A percentile compares a stretch with the other conserved stretches of the same genome.
Conservation (phyloP, 2,113 vertebrate species). For the Acrocephalus arundinaceus region DNA sequence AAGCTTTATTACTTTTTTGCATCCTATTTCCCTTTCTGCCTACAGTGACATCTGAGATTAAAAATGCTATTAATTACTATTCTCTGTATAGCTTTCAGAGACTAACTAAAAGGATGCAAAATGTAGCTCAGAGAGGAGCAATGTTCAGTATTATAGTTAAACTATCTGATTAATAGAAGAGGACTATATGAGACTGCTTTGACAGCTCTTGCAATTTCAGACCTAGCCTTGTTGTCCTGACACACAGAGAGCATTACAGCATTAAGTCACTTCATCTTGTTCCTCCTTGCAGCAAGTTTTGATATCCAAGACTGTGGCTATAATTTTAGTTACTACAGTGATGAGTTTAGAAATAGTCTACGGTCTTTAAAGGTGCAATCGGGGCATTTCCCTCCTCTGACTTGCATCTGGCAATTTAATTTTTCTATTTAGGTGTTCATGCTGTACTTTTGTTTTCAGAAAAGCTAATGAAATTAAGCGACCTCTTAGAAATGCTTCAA, state of each 20-base stretch:
- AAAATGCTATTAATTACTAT: background rate
- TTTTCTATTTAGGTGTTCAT: constrained; percentile 5
- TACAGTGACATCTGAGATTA: background rate
- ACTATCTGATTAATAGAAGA: background rate
- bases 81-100: background rate
- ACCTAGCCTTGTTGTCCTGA: background rate
- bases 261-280: background rate
- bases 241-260: background rate
- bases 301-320: background rate
- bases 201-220: background rate
- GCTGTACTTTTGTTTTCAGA: constrained; percentile 44
- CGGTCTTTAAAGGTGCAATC: background rate
- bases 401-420: constrained; percentile 10
- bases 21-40: background rate
- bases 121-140: background rate
- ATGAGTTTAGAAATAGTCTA: constrained; percentile 20
- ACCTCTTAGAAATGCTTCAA: constrained; percentile 38
- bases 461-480: constrained; percentile 62
- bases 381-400: background rate
- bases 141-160: background rate
- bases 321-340: background rate
- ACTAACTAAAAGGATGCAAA: background rate
- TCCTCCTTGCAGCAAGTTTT: constrained; percentile 5
- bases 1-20: background rate
- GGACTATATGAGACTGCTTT: background rate